A percentile compares a stretch with the other conserved stretches of the same genome.
Conservation (phyloP, 2,888 invertebrate species). For the Corythucha ciliata region DNA sequence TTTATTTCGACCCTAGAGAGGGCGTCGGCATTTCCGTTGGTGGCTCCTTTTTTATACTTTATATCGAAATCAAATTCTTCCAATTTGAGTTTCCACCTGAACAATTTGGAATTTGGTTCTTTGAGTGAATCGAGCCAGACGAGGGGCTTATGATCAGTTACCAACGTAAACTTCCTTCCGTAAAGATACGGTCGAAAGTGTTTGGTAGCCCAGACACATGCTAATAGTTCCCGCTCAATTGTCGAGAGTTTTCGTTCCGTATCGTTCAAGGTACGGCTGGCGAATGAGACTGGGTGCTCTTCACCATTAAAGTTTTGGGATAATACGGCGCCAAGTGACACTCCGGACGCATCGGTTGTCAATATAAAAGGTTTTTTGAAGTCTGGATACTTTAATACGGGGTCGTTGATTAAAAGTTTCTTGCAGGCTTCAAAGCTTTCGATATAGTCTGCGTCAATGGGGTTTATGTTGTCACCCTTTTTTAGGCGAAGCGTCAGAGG, state of each 20-base stretch:
- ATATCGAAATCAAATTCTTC: slow-evolving; percentile 35
- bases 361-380: slow-evolving; percentile 36
- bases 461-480: slow-evolving; percentile 29
- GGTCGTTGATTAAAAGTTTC: slow-evolving; percentile 18
- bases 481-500: slow-evolving; percentile 34
- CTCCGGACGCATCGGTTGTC: slow-evolving; percentile 38
- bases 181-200: slow-evolving; percentile 1
- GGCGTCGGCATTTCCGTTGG: slow-evolving; percentile 38
- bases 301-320: slow-evolving; percentile 35
- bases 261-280: slow-evolving; percentile 39
- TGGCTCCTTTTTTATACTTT: slow-evolving; percentile 36
- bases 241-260: neutral
- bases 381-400: slow-evolving; percentile 37
- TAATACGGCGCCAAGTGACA: slow-evolving; percentile 11
- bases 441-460: neutral
- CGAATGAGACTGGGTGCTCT: slow-evolving; percentile 37
- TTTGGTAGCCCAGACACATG: slow-evolving; percentile 9
- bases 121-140: slow-evolving; percentile 12
- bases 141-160: slow-evolving; percentile 11
- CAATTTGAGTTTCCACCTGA: slow-evolving; percentile 6
- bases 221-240: slow-evolving; percentile 4
- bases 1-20: slow-evolving; percentile 22
- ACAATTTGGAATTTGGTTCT: slow-evolving; percentile 13
- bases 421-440: slow-evolving; percentile 18
- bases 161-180: neutral